Base-by-base conservation (phyloP, 2,113 vertebrate species). In the Stegastes partitus region DNA sequence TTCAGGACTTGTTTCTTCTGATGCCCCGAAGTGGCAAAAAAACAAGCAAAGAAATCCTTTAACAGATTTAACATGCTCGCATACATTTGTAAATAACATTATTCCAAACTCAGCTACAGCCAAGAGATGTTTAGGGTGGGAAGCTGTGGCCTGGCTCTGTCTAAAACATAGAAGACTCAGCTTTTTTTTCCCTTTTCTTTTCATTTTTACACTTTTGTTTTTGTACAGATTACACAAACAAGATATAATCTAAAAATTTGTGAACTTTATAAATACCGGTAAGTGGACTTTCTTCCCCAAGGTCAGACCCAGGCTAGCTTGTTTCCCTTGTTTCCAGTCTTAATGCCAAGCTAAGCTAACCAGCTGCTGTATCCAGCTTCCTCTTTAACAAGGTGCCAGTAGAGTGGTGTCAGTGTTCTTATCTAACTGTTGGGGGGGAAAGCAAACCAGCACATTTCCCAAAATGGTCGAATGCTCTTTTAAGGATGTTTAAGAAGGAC, bases 141-240 rank as follows among this genome's bases (percentile, higher is more conserved):
- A 44, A 45, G 25, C 42, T 25, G 11, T 54, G 22, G 22, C 25
- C 16, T 28, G 54, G 19, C 28, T 58, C 26, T 37, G 56, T 58
- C 28, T 12, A 8, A 59, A 34, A 23, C 19, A 16, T 23, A 37
- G 2, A 34, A 66, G 25, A 12, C 15, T 16, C n/a, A 18, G 3
- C 16, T 18, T 11, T 21, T 4, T 61, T n/a, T n/a, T n/a, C n/a
- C n/a, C n/a, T n/a, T n/a, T 42, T n/a, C 19, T 11, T 44, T 53
- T 19, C 18, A 0, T 23, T 67, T 53, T 45, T 11, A 19, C 11
- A 11, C 5, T 51, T 51, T 64, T 18, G 49, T 49, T 59, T 80
- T 53, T 39, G 22, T 25, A 55, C 0, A 21, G 31, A 68, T 56
- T 49, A 55, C 68, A 74, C 21, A 80, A 74, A 44, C 68, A 42